Percentiles rank a stretch among this genome's conserved stretches.
Conservation (phyloP, 2,888 invertebrate species). For the Eucera pruinosa region DNA sequence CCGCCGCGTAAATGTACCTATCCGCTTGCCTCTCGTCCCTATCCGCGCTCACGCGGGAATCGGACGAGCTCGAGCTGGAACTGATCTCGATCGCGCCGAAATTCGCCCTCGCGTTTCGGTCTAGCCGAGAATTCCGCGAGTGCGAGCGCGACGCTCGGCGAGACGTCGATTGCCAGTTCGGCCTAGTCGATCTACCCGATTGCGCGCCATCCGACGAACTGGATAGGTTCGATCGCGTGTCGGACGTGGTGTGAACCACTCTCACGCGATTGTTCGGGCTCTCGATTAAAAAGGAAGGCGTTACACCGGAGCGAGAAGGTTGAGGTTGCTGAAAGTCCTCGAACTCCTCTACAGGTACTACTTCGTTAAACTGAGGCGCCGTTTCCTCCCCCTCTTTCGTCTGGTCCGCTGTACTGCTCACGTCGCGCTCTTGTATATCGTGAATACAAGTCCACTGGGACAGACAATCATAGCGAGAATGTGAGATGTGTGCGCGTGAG, state of each 20-base stretch:
- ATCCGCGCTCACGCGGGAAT: slow-evolving; percentile 51
- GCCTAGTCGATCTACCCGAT: slow-evolving; percentile 71
- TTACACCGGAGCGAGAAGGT: slow-evolving; percentile 76
- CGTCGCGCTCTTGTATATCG: slow-evolving; percentile 91
- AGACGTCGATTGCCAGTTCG: slow-evolving; percentile 72
- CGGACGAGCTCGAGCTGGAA: slow-evolving; percentile 57
- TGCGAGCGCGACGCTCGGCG: slow-evolving; percentile 69
- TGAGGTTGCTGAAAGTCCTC: slow-evolving; percentile 76
- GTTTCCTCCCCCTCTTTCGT: slow-evolving; percentile 71
- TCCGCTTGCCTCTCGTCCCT: slow-evolving; percentile 60
- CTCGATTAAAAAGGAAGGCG: slow-evolving; percentile 79
- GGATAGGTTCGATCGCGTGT: slow-evolving; percentile 68
- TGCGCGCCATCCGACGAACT: slow-evolving; percentile 70
- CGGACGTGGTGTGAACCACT: slow-evolving; percentile 72
- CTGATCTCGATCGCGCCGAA: slow-evolving; percentile 72
- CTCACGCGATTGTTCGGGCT: slow-evolving; percentile 74
- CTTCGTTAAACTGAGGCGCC: slow-evolving; percentile 69
- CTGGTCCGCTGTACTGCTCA: slow-evolving; percentile 83
- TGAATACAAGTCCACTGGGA: slow-evolving; percentile 96
- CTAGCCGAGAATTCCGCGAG: slow-evolving; percentile 65
- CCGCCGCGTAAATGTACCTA: slow-evolving; percentile 58
- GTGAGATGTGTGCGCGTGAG: neutral
- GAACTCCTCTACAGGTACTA: slow-evolving; percentile 72
- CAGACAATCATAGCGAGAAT: neutral
- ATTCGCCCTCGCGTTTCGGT: slow-evolving; percentile 69